These are phyloP conservation scores for Enteromius afrohamiltoni DNA, from an alignment of 2,797 vertebrate genomes.

Conservation along the genomic window DNA sequence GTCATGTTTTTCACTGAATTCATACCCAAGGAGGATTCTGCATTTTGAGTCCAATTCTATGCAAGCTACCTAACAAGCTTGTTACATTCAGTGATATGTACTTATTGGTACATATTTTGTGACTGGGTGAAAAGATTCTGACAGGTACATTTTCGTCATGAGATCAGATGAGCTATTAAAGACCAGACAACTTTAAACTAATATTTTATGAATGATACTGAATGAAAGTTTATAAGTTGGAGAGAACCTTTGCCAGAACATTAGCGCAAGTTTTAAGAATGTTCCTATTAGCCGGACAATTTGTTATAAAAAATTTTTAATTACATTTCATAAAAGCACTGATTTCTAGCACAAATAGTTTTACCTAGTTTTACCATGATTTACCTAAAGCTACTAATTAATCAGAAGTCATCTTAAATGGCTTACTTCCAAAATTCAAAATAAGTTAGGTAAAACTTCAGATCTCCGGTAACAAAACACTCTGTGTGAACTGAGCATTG, in stretches of 20 bases:
- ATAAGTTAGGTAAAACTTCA: conserved; percentile 15
- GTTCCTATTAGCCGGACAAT: neutral
- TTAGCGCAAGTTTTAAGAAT: neutral
- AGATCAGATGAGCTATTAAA: neutral
- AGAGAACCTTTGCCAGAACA: neutral
- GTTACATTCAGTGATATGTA: neutral
- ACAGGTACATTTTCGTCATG: neutral
- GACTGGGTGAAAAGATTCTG: neutral
- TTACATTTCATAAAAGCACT: neutral
- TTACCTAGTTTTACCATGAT: too few species aligned
- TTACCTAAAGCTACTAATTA: neutral
- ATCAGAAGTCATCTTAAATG: neutral
- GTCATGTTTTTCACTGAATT: neutral
- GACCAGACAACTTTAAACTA: neutral
- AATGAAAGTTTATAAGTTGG: neutral
- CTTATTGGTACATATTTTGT: neutral
- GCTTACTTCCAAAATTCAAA: neutral
- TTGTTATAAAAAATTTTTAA: neutral
- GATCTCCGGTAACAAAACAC: conserved; percentile 20
- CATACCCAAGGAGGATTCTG: neutral
- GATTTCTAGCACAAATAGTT: neutral
- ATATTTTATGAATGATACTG: neutral
- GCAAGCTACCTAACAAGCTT: neutral
- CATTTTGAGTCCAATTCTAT: neutral
- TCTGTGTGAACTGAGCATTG: conserved; percentile 17